Evolutionary conservation across 2,888 invertebrate genomes (phyloP).

Genomic region (Leptarthrus brevirostris): DNA sequence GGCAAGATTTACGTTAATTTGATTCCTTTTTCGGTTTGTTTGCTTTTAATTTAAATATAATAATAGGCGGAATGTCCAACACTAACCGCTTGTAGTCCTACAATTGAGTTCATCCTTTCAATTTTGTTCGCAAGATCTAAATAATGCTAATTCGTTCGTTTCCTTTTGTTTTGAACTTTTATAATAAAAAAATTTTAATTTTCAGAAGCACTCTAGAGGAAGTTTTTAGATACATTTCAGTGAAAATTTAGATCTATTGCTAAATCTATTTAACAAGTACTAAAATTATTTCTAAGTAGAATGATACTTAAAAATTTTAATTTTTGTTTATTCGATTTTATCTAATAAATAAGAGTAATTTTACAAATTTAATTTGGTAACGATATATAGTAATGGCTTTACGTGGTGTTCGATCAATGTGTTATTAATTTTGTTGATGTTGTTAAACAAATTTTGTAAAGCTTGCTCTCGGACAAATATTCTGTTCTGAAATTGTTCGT

Average conservation of each 20-base stretch:
- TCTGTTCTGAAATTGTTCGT: too few relatives aligned
- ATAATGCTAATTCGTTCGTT: constrained; percentile 23
- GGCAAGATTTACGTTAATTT: too few relatives aligned
- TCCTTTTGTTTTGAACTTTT: not conserved
- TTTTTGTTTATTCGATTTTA: constrained; percentile 17
- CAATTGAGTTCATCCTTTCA: constrained; percentile 34
- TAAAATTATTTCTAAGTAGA: constrained; percentile 33
- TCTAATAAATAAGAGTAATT: constrained; percentile 14
- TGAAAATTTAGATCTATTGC: constrained; percentile 34
- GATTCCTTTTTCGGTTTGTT: not conserved
- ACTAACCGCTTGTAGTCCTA: constrained; percentile 40
- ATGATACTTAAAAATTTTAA: too few relatives aligned
- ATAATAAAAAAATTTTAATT: constrained; percentile 37
- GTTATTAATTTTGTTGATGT: constrained; percentile 21
- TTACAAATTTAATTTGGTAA: constrained; percentile 35
- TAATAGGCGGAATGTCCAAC: constrained; percentile 33
- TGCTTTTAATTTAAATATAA: not conserved
- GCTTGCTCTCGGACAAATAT: too few relatives aligned
- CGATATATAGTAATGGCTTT: constrained; percentile 47
- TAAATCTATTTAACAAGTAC: constrained; percentile 36
- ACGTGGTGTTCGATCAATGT: constrained; percentile 47
- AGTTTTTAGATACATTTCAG: constrained; percentile 16
- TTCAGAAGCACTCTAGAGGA: constrained; percentile 50
- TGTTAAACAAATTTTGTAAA: constrained; percentile 35
- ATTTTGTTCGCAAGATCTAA: constrained; percentile 35